A percentile compares a stretch with the other conserved stretches of the same genome.
Evolutionary conservation across 2,888 invertebrate genomes (phyloP).

Genomic region (Ernsta delagoae): DNA sequence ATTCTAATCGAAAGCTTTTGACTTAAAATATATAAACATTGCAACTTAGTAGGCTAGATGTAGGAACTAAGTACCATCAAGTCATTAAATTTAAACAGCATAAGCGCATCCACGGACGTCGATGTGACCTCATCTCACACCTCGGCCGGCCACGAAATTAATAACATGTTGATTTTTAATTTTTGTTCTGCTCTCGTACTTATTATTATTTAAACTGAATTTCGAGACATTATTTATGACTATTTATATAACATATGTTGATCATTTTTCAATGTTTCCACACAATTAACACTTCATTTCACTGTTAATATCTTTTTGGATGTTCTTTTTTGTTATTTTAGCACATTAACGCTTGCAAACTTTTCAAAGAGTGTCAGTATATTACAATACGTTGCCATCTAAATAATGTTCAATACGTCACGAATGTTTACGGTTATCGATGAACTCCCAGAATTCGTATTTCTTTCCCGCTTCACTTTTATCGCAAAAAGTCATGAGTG

Average conservation of each 20-base stretch:
- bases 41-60: too few relatives aligned
- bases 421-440: slow-evolving; percentile 17
- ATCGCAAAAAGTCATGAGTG: not conserved
- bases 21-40: too few relatives aligned
- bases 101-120: slow-evolving; percentile 51
- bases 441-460: slow-evolving; percentile 6
- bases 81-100: not conserved
- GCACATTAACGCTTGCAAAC: slow-evolving; percentile 56
- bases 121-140: slow-evolving; percentile 77
- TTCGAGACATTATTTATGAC: slow-evolving; percentile 81
- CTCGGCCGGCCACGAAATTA: slow-evolving; percentile 78
- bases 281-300: slow-evolving; percentile 84
- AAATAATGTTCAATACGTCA: slow-evolving; percentile 19
- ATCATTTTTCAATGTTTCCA: slow-evolving; percentile 84
- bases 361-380: slow-evolving; percentile 54
- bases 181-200: slow-evolving; percentile 79
- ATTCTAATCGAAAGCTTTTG: too few relatives aligned
- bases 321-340: slow-evolving; percentile 61
- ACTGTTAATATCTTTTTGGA: slow-evolving; percentile 75
- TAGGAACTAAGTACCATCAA: not conserved
- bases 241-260: slow-evolving; percentile 85
- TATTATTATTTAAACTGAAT: slow-evolving; percentile 85
- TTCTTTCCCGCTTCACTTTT: slow-evolving; percentile 6
- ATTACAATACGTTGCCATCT: slow-evolving; percentile 46
- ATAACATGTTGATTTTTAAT: slow-evolving; percentile 83